phyloP scores from a whole-genome alignment of 2,113 vertebrate genomes.

The Chunga burmeisteri region DNA sequence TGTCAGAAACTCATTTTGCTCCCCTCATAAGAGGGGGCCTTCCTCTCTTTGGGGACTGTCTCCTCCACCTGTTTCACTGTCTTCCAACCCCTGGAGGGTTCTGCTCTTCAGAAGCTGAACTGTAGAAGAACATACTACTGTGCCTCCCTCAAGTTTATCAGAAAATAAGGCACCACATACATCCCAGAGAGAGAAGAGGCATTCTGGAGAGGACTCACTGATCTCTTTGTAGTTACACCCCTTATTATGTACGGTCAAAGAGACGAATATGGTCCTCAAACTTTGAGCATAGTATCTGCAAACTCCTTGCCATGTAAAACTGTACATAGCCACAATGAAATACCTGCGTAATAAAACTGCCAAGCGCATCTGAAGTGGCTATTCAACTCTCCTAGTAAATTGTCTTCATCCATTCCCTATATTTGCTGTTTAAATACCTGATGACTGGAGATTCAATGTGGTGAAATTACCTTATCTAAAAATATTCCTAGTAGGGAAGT shows the following conservation, averaged over 20 bases:
- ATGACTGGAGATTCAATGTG: neutral
- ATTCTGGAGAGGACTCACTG: neutral
- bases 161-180: neutral
- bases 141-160: neutral
- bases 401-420: neutral
- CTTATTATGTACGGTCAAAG: neutral
- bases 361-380: neutral
- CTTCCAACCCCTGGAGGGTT: neutral
- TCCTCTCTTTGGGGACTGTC: neutral
- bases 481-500: neutral
- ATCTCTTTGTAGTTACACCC: neutral
- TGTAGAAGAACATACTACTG: neutral
- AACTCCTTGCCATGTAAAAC: neutral
- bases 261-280: neutral
- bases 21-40: neutral
- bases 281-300: neutral
- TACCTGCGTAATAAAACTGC: neutral
- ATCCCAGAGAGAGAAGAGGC: neutral
- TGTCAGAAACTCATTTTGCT: neutral
- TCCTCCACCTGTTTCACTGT: neutral
- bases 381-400: neutral
- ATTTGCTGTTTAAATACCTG: neutral
- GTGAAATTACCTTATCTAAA: neutral
- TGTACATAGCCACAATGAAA: neutral
- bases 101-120: neutral